Evolutionary conservation across 2,797 vertebrate genomes (phyloP), one percentile per base, ranked within the genome.

Genomic region (Sebastes hubbsi): DNA sequence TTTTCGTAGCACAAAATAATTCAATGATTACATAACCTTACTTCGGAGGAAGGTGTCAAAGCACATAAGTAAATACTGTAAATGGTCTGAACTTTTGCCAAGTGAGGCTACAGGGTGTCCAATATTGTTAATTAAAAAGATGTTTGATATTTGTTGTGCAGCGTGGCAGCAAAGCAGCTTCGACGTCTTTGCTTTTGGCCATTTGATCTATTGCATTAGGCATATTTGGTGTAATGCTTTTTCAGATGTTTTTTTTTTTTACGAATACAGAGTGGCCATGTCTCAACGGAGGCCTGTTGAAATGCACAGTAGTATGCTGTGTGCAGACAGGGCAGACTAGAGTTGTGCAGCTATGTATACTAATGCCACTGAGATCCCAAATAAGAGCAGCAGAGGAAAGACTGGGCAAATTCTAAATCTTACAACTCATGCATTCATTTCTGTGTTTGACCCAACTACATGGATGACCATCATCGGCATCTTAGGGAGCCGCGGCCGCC

Each of bases 301-400:
- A 88, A 93, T 89, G 89, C 88, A 87, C 61, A 88, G 73, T 62
- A 75, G 79, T 73, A 69, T 77, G 49, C 86, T 77, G 78, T 78
- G 78, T 87, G 86, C 78, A 78, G 84, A 90, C 78, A 61, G 72
- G 75, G 74, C 67, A 75, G 83, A 78, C 78, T 12, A 38, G 80
- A 77, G 61, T 73, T 72, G 66, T 83, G 81, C 87, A 81, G 88
- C 82, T 83, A 70, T 91, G 87, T 90, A 91, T 91, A 92, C 90
- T 90, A 91, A 92, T 92, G 84, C 56, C 30, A 55, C 52, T 11
- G 76, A 84, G 29, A 81, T 89, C 66, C 68, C 58, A 81, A 88
- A 78, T 87, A 87, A 69, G 54, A 63, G 77, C 56, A 66, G 76
- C 25, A 1, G 24, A 58, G 34, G 27, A 81, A 52, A 70, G 34